Conservation (phyloP, 2,113 vertebrate genomes). For the Osmerus eperlanus region DNA sequence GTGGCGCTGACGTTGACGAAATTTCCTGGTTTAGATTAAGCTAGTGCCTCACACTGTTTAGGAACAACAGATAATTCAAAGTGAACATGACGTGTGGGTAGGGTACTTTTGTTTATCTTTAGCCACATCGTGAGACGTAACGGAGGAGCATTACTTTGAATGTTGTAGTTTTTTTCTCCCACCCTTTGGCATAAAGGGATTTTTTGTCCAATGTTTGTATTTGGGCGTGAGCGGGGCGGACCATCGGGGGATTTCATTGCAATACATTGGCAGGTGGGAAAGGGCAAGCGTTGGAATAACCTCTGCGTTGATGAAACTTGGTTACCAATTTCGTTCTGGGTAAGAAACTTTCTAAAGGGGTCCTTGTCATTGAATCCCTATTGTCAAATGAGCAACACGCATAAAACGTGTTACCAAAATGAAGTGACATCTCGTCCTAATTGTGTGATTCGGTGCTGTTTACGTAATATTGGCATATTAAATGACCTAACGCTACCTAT, state of each 20-base stretch:
- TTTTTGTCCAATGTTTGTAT: conserved; percentile 9
- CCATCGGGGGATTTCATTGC: conserved; percentile 15
- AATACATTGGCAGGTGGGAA: conserved; percentile 26
- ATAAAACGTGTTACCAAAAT: not conserved
- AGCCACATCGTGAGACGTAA: not conserved
- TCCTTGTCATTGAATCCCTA: not conserved
- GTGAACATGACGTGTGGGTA: not conserved
- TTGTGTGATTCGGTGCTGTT: conserved; percentile 1
- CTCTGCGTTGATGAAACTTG: conserved; percentile 68
- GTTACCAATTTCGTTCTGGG: conserved; percentile 65
- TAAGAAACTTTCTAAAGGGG: conserved; percentile 44
- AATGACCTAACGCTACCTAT: no score
- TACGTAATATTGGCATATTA: not conserved
- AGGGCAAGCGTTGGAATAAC: conserved; percentile 15
- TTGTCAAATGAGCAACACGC: conserved; percentile 9
- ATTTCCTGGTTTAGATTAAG: conserved; percentile 53
- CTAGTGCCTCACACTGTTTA: conserved; percentile 13
- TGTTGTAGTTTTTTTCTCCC: not conserved
- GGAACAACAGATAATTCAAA: conserved; percentile 28
- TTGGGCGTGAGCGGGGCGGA: conserved; percentile 9
- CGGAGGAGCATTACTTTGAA: not conserved
- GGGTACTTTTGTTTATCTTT: not conserved
- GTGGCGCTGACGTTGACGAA: conserved; percentile 51
- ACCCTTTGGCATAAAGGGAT: not conserved
- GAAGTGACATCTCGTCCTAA: no score